These are phyloP conservation scores for Clarias batrachus DNA, from an alignment of 2,113 vertebrate species.

Conservation along the genomic window DNA sequence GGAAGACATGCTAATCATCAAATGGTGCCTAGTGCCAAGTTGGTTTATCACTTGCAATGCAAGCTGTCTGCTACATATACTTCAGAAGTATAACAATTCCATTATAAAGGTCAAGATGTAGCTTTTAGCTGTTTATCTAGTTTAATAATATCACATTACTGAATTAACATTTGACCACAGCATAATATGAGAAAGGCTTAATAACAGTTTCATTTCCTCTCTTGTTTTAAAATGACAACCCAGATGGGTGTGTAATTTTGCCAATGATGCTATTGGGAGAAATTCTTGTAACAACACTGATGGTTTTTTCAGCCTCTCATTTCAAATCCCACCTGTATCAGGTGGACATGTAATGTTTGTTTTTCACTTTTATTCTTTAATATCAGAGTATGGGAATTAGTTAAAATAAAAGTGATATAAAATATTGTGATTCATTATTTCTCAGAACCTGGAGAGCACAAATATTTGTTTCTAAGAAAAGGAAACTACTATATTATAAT, in stretches of 20 bases:
- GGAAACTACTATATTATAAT: neutral
- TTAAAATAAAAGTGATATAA: neutral
- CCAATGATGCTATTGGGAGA: neutral
- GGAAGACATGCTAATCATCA: constrained; percentile 16
- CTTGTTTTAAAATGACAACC: neutral
- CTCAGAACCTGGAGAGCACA: neutral
- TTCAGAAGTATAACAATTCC: neutral
- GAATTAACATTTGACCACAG: neutral
- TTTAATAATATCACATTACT: neutral
- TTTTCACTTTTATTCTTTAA: neutral
- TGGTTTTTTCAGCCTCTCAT: too few species aligned
- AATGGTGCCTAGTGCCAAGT: neutral
- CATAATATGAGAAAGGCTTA: constrained; percentile 5
- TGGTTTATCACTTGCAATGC: neutral
- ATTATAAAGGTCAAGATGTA: neutral
- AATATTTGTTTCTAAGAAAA: neutral
- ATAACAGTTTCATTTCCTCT: neutral
- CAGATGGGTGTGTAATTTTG: neutral
- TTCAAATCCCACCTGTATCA: too few species aligned
- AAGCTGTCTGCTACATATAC: neutral
- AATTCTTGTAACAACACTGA: neutral
- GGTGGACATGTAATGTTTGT: too few species aligned
- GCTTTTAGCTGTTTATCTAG: neutral
- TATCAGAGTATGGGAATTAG: neutral
- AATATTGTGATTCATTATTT: neutral